phyloP scores from a whole-genome alignment of 2,113 vertebrate species.

The Phoenicopterus ruber region DNA sequence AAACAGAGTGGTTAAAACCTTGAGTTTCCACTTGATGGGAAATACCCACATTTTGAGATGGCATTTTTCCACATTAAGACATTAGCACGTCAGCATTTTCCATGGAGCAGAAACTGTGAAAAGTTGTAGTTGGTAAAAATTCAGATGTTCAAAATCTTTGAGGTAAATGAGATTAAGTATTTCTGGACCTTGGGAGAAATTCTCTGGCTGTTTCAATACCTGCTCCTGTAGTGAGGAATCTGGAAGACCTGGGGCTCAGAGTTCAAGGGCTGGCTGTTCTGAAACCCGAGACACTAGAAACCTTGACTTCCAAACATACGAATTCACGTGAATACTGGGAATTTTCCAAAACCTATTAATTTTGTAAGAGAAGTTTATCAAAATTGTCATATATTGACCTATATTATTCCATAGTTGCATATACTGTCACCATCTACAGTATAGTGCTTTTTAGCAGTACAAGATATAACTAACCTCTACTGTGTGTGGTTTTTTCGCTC shows the following conservation, averaged over 20 bases:
- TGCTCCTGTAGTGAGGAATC: neutral
- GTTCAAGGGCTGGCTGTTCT: neutral
- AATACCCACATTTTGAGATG: neutral
- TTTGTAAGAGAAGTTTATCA: neutral
- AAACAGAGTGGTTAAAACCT: neutral
- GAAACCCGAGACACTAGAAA: neutral
- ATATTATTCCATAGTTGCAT: neutral
- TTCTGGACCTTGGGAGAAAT: neutral
- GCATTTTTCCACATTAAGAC: neutral
- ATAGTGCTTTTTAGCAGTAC: neutral
- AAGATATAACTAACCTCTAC: neutral
- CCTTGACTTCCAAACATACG: neutral
- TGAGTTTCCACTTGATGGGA: neutral
- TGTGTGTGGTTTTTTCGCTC: accelerated
- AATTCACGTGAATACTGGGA: neutral
- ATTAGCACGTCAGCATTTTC: neutral
- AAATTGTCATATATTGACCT: neutral
- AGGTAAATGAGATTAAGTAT: neutral
- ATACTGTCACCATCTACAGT: neutral
- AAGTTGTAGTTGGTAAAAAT: neutral
- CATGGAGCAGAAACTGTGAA: neutral
- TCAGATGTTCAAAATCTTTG: neutral
- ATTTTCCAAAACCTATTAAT: neutral
- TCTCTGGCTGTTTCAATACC: neutral
- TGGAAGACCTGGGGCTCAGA: neutral